These are phyloP conservation scores for Megalonaias nervosa DNA, from an alignment of 1,140 invertebrate species.

Conservation along the genomic window DNA sequence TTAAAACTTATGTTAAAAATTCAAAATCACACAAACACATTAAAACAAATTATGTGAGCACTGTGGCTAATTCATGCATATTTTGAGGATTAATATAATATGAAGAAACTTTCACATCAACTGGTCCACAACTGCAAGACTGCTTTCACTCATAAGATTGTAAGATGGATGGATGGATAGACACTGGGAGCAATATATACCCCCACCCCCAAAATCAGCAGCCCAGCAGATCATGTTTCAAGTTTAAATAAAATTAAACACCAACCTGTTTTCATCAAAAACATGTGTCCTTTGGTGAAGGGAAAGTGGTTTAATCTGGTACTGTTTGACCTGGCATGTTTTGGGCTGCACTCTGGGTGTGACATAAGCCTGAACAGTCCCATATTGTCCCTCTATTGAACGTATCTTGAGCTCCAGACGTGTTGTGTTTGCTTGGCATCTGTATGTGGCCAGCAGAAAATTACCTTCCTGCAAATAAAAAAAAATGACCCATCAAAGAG, in stretches of 20 bases:
- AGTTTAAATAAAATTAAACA: background rate
- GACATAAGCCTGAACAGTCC: constrained; percentile 84
- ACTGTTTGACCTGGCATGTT: constrained; percentile 80
- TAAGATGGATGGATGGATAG: too few relatives aligned
- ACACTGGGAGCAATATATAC: too few relatives aligned
- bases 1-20: too few relatives aligned
- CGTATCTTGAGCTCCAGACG: constrained; percentile 83
- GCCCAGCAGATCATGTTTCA: background rate
- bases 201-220: too few relatives aligned
- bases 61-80: too few relatives aligned
- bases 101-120: too few relatives aligned
- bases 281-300: constrained; percentile 81
- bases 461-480: constrained; percentile 78
- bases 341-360: constrained; percentile 86
- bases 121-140: too few relatives aligned
- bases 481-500: too few relatives aligned
- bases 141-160: too few relatives aligned
- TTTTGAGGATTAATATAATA: too few relatives aligned
- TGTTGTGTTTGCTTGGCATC: constrained; percentile 90
- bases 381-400: constrained; percentile 86
- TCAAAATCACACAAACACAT: too few relatives aligned
- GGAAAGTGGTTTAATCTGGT: constrained; percentile 83
- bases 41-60: too few relatives aligned
- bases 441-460: constrained; percentile 85
- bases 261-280: constrained; percentile 75